Percentiles rank a stretch among this genome's conserved stretches.
Conservation (phyloP, 2,797 vertebrate genomes). For the Manis pentadactyla region DNA sequence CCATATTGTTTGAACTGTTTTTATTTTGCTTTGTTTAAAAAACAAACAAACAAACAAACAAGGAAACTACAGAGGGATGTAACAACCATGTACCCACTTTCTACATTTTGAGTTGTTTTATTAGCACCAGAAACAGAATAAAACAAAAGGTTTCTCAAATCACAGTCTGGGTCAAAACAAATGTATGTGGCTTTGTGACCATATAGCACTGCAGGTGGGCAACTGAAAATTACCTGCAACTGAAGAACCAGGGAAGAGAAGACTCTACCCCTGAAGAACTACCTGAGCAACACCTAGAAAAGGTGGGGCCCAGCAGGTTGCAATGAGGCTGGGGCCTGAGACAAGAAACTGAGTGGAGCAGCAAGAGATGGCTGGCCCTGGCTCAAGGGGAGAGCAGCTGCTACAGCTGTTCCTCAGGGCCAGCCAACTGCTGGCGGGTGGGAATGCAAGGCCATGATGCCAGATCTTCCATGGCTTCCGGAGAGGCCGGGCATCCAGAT, state of each 20-base stretch:
- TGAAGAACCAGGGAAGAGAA: neutral
- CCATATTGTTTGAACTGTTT: neutral
- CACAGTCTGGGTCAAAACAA: neutral
- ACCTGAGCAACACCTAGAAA: neutral
- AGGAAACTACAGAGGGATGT: neutral
- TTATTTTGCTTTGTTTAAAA: neutral
- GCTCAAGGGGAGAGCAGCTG: conserved; percentile 18
- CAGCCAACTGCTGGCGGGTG: neutral
- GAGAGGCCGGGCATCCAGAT: neutral
- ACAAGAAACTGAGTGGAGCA: neutral
- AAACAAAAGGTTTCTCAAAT: conserved; percentile 21
- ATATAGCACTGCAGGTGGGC: neutral
- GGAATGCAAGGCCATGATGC: neutral
- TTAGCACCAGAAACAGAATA: neutral
- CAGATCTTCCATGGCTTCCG: neutral
- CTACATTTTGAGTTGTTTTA: neutral
- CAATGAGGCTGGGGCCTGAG: accelerated
- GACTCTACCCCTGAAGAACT: too few species aligned
- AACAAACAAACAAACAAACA: neutral
- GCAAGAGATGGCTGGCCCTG: neutral
- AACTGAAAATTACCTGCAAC: neutral
- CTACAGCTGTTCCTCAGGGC: neutral
- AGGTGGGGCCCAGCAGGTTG: too few species aligned
- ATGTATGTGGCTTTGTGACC: neutral
- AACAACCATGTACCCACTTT: neutral